These are phyloP conservation scores for Drosophila mimetica DNA, from an alignment of 2,888 invertebrate genomes.

Conservation along the genomic window DNA sequence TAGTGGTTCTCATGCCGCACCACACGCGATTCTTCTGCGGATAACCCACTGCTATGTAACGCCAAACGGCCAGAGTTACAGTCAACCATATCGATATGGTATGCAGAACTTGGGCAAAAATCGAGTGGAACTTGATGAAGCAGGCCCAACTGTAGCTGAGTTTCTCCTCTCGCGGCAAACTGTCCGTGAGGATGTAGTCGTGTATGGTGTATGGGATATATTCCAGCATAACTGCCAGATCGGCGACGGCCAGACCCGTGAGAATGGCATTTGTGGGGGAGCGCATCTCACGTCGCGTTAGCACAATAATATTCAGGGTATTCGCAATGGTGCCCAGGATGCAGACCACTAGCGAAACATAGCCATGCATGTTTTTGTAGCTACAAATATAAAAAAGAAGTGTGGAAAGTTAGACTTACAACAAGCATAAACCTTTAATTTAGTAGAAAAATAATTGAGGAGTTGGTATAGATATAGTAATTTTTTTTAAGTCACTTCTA, in stretches of 20 bases:
- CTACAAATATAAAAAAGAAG: conserved; percentile 66
- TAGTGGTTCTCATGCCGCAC: conserved; percentile 92
- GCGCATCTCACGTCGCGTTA: conserved; percentile 95
- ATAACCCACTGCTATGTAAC: conserved; percentile 93
- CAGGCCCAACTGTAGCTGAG: conserved; percentile 91
- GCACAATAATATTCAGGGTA: conserved; percentile 94
- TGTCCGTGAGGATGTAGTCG: conserved; percentile 88
- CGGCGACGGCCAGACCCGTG: conserved; percentile 95
- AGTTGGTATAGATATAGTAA: no score
- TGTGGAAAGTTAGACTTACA: accelerated
- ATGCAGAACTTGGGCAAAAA: conserved; percentile 94
- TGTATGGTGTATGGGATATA: conserved; percentile 96
- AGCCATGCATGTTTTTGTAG: conserved; percentile 92
- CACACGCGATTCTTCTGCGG: conserved; percentile 92
- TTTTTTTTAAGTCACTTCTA: no score
- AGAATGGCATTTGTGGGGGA: conserved; percentile 96
- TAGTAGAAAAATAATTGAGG: no score
- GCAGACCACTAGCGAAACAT: conserved; percentile 93
- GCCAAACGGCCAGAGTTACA: conserved; percentile 95
- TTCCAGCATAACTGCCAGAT: conserved; percentile 96
- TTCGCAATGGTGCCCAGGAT: conserved; percentile 95
- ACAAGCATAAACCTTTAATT: not conserved
- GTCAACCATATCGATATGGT: conserved; percentile 97
- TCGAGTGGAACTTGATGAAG: conserved; percentile 95
- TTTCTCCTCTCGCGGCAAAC: conserved; percentile 85